Evolutionary conservation across 2,888 invertebrate genomes (phyloP).

Genomic region (Apamea epomidion): DNA sequence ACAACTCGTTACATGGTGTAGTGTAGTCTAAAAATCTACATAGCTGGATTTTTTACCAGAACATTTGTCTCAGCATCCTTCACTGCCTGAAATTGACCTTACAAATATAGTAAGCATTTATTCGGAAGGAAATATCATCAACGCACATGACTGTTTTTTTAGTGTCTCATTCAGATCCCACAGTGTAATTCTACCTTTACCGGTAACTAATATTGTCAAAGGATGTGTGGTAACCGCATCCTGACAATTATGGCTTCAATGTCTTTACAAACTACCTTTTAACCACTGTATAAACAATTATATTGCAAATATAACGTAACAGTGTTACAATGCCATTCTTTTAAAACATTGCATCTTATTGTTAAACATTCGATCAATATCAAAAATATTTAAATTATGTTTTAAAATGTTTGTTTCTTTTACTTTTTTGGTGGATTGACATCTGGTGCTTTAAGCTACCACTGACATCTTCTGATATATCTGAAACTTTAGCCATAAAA

Average conservation of each 20-base stretch:
- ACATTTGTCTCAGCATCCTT: background rate
- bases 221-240: conserved; percentile 62
- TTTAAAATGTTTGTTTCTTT: background rate
- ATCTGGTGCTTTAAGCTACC: background rate
- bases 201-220: conserved; percentile 48
- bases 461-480: background rate
- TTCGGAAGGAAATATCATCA: background rate
- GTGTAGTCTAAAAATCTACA: no score
- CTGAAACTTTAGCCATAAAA: background rate
- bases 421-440: background rate
- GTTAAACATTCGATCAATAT: conserved; percentile 5
- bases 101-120: background rate
- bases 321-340: background rate
- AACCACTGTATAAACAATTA: background rate
- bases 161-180: conserved; percentile 16
- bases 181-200: conserved; percentile 50
- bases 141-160: background rate
- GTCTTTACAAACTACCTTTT: conserved; percentile 3
- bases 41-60: no score
- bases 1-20: no score
- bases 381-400: conserved; percentile 1
- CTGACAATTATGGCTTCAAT: conserved; percentile 50
- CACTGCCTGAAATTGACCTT: background rate
- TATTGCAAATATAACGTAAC: background rate
- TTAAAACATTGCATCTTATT: conserved; percentile 11